Evolutionary conservation across 2,113 vertebrate species (phyloP).

Genomic region (Siniperca chuatsi): DNA sequence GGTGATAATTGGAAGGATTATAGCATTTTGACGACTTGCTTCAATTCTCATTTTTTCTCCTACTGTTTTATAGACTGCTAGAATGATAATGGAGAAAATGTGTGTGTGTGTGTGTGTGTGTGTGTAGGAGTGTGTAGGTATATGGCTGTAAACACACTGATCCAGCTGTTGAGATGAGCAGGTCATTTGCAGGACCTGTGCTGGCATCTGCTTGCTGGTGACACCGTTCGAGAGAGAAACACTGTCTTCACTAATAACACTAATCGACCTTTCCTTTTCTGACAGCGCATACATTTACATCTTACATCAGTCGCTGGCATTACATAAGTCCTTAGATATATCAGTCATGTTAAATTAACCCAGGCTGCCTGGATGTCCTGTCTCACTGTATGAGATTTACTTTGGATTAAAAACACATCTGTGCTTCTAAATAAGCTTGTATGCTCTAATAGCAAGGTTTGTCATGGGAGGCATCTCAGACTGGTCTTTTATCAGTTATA

Average conservation of each 20-base stretch:
- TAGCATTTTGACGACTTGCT: conserved; percentile 63
- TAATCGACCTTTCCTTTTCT: conserved; percentile 22
- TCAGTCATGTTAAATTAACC: conserved; percentile 34
- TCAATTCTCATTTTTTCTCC: conserved; percentile 32
- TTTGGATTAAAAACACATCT: conserved; percentile 40
- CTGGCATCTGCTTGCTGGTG: conserved; percentile 50
- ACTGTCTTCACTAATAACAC: neutral
- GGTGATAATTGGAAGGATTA: conserved; percentile 65
- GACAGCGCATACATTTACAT: conserved; percentile 33
- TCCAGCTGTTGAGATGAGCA: conserved; percentile 61
- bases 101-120: conserved; percentile 1
- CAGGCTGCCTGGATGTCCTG: conserved; percentile 5
- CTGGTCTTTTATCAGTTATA: neutral
- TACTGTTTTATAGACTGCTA: conserved; percentile 9
- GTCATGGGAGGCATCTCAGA: neutral
- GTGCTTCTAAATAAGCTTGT: conserved; percentile 2
- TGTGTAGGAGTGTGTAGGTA: neutral
- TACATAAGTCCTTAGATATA: conserved; percentile 25
- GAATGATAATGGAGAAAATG: neutral
- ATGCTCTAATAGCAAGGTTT: neutral
- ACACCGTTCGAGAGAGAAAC: neutral
- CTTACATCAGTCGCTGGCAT: conserved; percentile 15
- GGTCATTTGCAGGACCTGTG: conserved; percentile 35
- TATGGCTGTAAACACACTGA: conserved; percentile 7
- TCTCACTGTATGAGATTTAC: conserved; percentile 17